phyloP scores from a whole-genome alignment of 2,797 vertebrate genomes.

The Dendrocincla fuliginosa region DNA sequence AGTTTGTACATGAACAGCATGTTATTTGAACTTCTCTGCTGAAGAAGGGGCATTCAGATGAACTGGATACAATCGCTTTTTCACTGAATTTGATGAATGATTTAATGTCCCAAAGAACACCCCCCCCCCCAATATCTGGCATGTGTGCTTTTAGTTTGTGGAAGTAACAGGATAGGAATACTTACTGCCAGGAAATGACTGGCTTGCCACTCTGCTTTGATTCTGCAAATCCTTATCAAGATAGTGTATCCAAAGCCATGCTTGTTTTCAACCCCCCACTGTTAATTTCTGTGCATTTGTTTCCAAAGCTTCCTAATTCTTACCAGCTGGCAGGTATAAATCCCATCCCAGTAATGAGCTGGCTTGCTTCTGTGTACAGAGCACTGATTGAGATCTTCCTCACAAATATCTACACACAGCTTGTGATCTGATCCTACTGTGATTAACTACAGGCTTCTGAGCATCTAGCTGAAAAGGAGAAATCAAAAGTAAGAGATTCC shows the following conservation, averaged over 20 bases:
- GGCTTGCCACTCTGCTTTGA: slow-evolving; percentile 3
- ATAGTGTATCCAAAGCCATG: not conserved
- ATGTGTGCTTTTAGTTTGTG: not conserved
- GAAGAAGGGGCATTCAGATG: not conserved
- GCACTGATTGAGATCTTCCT: slow-evolving; percentile 37
- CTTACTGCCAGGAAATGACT: not conserved
- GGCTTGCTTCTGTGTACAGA: slow-evolving; percentile 1
- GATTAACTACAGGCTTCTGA: not conserved
- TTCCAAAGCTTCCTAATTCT: slow-evolving; percentile 55
- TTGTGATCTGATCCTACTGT: not conserved
- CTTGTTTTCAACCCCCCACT: not conserved
- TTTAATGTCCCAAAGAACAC: not conserved
- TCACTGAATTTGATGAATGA: not conserved
- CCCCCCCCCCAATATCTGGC: not conserved
- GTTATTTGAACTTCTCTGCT: not conserved
- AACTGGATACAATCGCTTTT: not conserved
- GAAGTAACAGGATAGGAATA: not conserved
- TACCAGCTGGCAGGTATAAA: slow-evolving; percentile 53
- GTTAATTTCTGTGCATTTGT: slow-evolving; percentile 42
- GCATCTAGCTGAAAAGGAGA: not conserved
- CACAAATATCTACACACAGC: not conserved
- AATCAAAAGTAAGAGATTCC: not conserved
- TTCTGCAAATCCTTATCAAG: slow-evolving; percentile 40
- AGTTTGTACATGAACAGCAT: not conserved
- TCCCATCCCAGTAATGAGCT: not conserved